Percentiles rank a stretch among this genome's conserved stretches.
Evolutionary conservation across 1,140 invertebrate genomes (phyloP).

Genomic region (Diorhabda elongata): DNA sequence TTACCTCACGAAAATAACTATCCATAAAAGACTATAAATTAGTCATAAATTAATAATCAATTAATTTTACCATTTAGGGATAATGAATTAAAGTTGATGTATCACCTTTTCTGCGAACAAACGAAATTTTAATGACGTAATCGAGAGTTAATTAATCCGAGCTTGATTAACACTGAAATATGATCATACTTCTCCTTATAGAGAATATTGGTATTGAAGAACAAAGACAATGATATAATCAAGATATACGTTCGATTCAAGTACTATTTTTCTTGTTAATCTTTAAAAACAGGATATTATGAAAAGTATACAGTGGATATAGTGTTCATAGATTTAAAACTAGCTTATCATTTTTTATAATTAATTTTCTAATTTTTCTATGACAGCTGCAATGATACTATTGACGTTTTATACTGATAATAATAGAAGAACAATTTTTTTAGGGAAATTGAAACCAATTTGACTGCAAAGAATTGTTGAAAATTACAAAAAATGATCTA

Average conservation of each 20-base stretch:
- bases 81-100: not conserved
- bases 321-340: too few relatives aligned
- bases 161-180: not conserved
- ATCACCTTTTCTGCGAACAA: not conserved
- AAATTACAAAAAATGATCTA: too few relatives aligned
- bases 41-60: not conserved
- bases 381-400: too few relatives aligned
- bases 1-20: not conserved
- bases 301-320: too few relatives aligned
- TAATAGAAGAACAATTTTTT: too few relatives aligned
- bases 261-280: too few relatives aligned
- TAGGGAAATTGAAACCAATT: too few relatives aligned
- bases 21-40: not conserved
- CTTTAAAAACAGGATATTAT: too few relatives aligned
- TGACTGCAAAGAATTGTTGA: too few relatives aligned
- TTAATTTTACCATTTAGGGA: not conserved
- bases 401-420: too few relatives aligned
- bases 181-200: not conserved
- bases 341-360: too few relatives aligned
- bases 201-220: not conserved
- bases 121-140: constrained; percentile 1
- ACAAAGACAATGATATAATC: not conserved
- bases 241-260: not conserved
- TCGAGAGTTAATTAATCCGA: not conserved
- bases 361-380: too few relatives aligned